phyloP scores from a whole-genome alignment of 2,113 vertebrate genomes.

The Neogobius melanostomus region DNA sequence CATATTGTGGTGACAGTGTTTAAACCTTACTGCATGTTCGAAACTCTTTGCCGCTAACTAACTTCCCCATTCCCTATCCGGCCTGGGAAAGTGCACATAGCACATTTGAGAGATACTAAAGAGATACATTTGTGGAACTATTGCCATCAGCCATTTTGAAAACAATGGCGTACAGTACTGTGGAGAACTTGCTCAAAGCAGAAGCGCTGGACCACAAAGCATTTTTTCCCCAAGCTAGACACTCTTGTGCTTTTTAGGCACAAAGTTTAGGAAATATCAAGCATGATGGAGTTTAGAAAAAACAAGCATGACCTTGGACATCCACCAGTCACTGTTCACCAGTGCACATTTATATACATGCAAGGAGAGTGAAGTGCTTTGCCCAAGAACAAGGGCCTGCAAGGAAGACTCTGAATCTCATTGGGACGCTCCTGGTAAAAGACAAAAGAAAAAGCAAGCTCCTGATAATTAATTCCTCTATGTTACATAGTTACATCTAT shows the following conservation, averaged over 20 bases:
- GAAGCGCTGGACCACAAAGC: background rate
- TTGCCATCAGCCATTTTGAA: background rate
- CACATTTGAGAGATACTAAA: background rate
- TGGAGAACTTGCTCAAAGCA: background rate
- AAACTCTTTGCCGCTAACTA: no score
- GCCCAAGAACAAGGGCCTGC: background rate
- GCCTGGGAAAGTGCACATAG: constrained; percentile 22
- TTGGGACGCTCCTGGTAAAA: no score
- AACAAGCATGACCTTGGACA: background rate
- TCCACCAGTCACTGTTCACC: background rate
- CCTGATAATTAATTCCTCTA: no score
- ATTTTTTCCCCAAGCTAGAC: background rate
- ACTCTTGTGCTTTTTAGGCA: background rate
- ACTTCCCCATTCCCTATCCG: constrained; percentile 43
- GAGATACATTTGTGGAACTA: background rate
- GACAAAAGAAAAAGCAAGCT: no score
- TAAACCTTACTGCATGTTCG: no score
- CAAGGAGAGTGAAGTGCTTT: background rate
- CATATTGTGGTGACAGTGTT: no score
- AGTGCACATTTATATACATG: background rate
- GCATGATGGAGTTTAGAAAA: background rate
- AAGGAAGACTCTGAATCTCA: no score
- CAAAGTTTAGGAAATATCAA: background rate
- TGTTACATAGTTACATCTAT: no score
- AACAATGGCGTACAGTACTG: constrained; percentile 3